phyloP scores from a whole-genome alignment of 2,113 vertebrate genomes.

The Caranx melampygus region DNA sequence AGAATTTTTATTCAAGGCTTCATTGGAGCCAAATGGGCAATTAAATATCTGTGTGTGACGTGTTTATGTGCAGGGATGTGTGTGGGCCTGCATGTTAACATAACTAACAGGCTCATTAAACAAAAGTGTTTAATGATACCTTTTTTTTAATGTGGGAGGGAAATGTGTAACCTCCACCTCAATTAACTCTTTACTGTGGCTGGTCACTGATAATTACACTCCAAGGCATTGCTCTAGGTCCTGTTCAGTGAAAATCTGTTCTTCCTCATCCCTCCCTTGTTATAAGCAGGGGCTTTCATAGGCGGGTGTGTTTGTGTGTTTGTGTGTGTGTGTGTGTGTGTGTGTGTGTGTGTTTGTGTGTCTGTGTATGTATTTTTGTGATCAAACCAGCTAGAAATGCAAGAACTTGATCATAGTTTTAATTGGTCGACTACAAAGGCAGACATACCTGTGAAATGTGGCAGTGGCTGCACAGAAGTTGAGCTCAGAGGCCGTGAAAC shows the following conservation, averaged over 20 bases:
- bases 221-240: constrained; percentile 20
- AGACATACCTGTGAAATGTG: neutral
- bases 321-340: neutral
- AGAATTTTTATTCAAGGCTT: constrained; percentile 30
- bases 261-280: constrained; percentile 4
- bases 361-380: neutral
- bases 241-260: constrained; percentile 40
- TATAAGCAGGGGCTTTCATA: constrained; percentile 13
- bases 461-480: neutral
- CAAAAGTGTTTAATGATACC: constrained; percentile 66
- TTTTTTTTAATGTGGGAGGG: constrained; percentile 62
- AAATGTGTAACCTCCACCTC: constrained; percentile 70
- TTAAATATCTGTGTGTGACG: constrained; percentile 54
- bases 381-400: constrained; percentile 20
- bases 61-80: constrained; percentile 57
- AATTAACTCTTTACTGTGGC: constrained; percentile 55
- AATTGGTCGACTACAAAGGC: constrained; percentile 60
- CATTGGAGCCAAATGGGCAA: constrained; percentile 42
- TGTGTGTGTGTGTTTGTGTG: neutral
- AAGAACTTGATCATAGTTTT: constrained; percentile 44
- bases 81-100: constrained; percentile 47
- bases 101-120: constrained; percentile 72
- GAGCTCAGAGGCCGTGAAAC: constrained; percentile 6
- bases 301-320: neutral
- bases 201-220: constrained; percentile 60